phyloP scores from a whole-genome alignment of 2,113 vertebrate genomes.

The Sciurus niger region DNA sequence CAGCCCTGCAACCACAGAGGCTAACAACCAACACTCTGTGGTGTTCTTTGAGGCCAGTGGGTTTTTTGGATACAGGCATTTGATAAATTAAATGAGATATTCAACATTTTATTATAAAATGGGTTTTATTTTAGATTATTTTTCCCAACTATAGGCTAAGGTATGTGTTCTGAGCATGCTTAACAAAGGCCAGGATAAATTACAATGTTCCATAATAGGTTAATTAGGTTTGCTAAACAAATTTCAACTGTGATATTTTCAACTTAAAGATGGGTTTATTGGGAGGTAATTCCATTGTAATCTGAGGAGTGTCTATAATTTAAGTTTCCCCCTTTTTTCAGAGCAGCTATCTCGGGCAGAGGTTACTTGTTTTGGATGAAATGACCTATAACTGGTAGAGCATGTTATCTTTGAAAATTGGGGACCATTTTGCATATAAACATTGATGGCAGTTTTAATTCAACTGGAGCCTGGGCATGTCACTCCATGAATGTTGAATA shows the following conservation, averaged over 20 bases:
- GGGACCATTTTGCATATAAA: not conserved
- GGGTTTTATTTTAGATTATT: not conserved
- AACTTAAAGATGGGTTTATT: not conserved
- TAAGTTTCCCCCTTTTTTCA: constrained; percentile 67
- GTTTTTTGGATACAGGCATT: not conserved
- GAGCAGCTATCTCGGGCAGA: constrained; percentile 41
- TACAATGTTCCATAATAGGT: not conserved
- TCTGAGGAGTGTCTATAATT: not conserved
- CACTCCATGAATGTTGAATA: constrained; percentile 41
- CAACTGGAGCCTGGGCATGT: constrained; percentile 36
- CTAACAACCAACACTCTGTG: not conserved
- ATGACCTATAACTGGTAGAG: not conserved
- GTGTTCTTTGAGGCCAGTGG: not conserved
- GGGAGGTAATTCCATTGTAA: not conserved
- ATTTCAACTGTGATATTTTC: not conserved
- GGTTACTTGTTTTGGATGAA: not conserved
- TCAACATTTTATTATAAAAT: not conserved
- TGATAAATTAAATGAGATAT: not conserved
- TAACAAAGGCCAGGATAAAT: not conserved
- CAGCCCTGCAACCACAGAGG: not conserved
- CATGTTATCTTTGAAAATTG: not conserved
- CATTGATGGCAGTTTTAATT: not conserved
- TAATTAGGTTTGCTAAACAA: not conserved
- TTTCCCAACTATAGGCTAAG: not conserved
- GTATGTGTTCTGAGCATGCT: not conserved